Percentiles rank a stretch among this genome's conserved stretches.
Conservation (phyloP, 2,113 vertebrate species). For the Oceanites oceanicus region DNA sequence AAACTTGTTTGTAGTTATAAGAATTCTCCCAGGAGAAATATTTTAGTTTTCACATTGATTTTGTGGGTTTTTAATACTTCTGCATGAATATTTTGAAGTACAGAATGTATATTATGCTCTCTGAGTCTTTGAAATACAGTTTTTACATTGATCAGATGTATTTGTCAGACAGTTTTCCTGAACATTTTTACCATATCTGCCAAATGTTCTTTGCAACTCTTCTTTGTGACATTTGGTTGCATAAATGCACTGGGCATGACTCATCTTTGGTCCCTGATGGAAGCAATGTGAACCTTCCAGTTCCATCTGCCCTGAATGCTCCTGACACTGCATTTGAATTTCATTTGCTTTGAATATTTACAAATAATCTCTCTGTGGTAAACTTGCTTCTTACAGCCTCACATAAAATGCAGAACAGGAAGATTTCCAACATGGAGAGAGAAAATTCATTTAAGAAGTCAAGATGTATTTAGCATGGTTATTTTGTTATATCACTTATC, state of each 20-base stretch:
- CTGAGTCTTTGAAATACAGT: neutral
- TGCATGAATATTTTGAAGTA: neutral
- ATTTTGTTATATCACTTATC: neutral
- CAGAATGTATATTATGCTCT: neutral
- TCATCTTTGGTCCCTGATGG: neutral
- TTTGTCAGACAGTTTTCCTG: neutral
- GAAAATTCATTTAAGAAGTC: neutral
- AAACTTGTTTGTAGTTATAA: neutral
- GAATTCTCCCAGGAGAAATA: neutral
- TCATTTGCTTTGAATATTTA: neutral
- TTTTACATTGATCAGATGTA: neutral
- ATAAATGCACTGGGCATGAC: neutral
- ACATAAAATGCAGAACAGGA: neutral
- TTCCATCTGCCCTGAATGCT: neutral
- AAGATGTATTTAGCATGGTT: neutral
- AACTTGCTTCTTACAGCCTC: neutral
- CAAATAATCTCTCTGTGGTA: neutral
- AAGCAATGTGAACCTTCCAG: neutral
- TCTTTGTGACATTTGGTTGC: neutral
- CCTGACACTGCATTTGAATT: neutral
- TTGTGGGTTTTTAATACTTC: accelerated
- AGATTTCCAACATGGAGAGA: neutral
- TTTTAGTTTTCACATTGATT: neutral
- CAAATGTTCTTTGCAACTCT: neutral
- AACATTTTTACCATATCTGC: neutral